phyloP scores from a whole-genome alignment of 2,113 vertebrate species.

The Orycteropus afer region DNA sequence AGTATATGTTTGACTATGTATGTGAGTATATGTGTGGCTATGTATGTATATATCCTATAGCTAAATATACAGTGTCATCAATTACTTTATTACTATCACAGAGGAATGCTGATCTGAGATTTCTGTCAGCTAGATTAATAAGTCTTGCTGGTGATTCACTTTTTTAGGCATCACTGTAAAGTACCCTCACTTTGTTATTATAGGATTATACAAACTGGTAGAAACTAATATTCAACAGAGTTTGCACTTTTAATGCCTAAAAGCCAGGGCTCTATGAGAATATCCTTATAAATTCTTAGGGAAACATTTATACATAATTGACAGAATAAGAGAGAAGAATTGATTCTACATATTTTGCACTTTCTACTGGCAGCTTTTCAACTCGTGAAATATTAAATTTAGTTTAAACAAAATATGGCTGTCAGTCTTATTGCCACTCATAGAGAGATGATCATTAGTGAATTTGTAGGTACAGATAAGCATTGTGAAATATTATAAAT shows the following conservation, averaged over 20 bases:
- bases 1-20: neutral
- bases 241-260: neutral
- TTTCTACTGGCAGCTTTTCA: constrained; percentile 1
- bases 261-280: neutral
- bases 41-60: neutral
- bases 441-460: neutral
- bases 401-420: neutral
- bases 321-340: neutral
- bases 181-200: neutral
- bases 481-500: neutral
- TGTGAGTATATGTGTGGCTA: neutral
- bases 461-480: neutral
- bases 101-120: neutral
- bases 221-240: neutral
- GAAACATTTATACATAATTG: neutral
- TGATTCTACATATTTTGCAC: neutral
- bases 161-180: neutral
- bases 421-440: neutral
- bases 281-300: neutral
- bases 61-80: neutral
- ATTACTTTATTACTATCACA: neutral
- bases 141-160: neutral
- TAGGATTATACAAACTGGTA: neutral
- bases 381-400: neutral
- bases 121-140: neutral